These are phyloP conservation scores for Magallana ariakensis DNA, from an alignment of 1,140 invertebrate genomes.

Conservation along the genomic window DNA sequence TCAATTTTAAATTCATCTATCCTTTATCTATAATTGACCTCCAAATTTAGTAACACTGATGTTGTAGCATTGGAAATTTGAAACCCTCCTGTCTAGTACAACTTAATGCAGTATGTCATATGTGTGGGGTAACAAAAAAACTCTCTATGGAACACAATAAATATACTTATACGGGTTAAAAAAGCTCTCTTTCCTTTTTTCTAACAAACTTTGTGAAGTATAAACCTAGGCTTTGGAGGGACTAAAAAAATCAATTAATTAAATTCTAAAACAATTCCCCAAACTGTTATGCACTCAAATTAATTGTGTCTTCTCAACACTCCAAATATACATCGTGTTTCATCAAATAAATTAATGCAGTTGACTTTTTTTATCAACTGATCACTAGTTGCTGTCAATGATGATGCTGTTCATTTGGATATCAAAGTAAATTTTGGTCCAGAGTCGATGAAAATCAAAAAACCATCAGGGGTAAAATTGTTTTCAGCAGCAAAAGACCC, in stretches of 20 bases:
- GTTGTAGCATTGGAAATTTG: too few relatives aligned
- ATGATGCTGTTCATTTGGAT: slow-evolving; percentile 11
- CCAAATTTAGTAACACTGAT: too few relatives aligned
- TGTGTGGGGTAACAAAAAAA: too few relatives aligned
- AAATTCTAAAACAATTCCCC: slow-evolving; percentile 36
- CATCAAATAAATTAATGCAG: slow-evolving; percentile 37
- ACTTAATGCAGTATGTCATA: too few relatives aligned
- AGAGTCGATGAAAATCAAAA: slow-evolving; percentile 16
- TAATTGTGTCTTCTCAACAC: slow-evolving; percentile 25
- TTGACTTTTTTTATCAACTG: slow-evolving; percentile 28
- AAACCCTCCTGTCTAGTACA: too few relatives aligned
- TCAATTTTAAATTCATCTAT: too few relatives aligned
- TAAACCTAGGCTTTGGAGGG: background rate
- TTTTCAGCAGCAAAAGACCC: background rate
- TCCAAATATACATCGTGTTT: slow-evolving; percentile 34
- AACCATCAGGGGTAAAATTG: slow-evolving; percentile 7
- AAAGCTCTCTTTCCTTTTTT: background rate
- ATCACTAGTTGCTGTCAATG: slow-evolving; percentile 1
- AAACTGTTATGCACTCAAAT: slow-evolving; percentile 36
- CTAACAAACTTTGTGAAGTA: slow-evolving; percentile 7
- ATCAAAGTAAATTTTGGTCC: slow-evolving; percentile 18
- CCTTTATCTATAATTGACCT: too few relatives aligned
- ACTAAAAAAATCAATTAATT: slow-evolving; percentile 18
- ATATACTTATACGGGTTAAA: background rate
- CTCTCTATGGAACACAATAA: too few relatives aligned